Evolutionary conservation across 2,888 invertebrate genomes (phyloP).

Genomic region (Tipula confusa): DNA sequence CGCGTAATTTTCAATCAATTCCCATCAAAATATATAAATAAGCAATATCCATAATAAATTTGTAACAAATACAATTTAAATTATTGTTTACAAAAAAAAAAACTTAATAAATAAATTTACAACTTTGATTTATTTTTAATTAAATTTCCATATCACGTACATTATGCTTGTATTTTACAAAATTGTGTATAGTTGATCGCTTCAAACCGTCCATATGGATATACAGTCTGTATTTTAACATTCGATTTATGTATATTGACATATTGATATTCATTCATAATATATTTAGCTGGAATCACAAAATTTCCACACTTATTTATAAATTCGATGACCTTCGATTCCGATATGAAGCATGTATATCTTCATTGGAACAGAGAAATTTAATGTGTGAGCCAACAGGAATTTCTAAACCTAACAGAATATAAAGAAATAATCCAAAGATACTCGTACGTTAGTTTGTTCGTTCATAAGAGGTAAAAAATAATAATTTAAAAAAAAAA

Average conservation of each 20-base stretch:
- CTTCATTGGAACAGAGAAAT: not conserved
- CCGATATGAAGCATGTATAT: not conserved
- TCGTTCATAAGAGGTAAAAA: too few relatives aligned
- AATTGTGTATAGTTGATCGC: not conserved
- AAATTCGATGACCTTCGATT: not conserved
- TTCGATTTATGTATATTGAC: not conserved
- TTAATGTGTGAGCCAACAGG: not conserved
- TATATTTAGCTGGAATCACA: not conserved
- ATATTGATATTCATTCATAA: not conserved
- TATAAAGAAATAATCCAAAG: not conserved
- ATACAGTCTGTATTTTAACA: not conserved
- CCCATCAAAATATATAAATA: not conserved
- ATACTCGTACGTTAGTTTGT: too few relatives aligned
- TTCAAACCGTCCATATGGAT: too few relatives aligned
- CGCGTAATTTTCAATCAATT: not conserved
- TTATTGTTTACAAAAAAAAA: not conserved
- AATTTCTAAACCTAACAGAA: not conserved
- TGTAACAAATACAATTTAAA: conserved; percentile 6
- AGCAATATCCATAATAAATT: not conserved
- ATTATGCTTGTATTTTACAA: not conserved
- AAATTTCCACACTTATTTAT: not conserved
- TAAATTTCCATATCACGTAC: not conserved
- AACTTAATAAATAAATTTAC: not conserved
- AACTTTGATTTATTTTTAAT: not conserved
- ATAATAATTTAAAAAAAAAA: too few relatives aligned